Evolutionary conservation across 2,888 invertebrate species (phyloP).

Genomic region (Neelides folsomi): DNA sequence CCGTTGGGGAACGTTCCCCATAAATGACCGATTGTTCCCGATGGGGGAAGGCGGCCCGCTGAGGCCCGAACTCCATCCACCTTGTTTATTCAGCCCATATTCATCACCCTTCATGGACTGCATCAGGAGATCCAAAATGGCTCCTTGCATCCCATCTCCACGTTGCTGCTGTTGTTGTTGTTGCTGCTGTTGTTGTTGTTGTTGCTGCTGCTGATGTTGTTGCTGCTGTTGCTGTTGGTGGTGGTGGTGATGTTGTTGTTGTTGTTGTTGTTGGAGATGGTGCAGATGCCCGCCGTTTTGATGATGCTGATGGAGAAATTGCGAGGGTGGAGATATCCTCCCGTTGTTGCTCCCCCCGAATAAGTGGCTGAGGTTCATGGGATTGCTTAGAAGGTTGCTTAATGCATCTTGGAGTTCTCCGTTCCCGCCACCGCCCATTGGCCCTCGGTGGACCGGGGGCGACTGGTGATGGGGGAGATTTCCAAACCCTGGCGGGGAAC

Average conservation of each 20-base stretch:
- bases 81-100: conserved; percentile 18
- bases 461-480: conserved; percentile 11
- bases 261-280: conserved; percentile 11
- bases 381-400: conserved; percentile 36
- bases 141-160: conserved; percentile 26
- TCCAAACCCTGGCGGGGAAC: conserved; percentile 27
- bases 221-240: conserved; percentile 13
- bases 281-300: conserved; percentile 11
- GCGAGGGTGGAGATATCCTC: conserved; percentile 19
- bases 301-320: conserved; percentile 7
- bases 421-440: conserved; percentile 8
- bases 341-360: conserved; percentile 32
- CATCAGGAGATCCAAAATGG: conserved; percentile 31
- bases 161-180: conserved; percentile 8
- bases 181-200: conserved; percentile 8
- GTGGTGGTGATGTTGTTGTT: conserved; percentile 13
- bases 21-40: conserved; percentile 2
- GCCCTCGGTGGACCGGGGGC: conserved; percentile 16
- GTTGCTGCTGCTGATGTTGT: conserved; percentile 14
- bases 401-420: conserved; percentile 37
- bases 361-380: conserved; percentile 36
- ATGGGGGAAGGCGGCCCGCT: conserved; percentile 14
- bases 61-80: conserved; percentile 29
- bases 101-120: conserved; percentile 30
- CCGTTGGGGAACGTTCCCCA: conserved; percentile 22